Percentiles rank a stretch among this genome's conserved stretches.
phyloP scores from a whole-genome alignment of 2,113 vertebrate species.

The Leucoraja erinaceus region DNA sequence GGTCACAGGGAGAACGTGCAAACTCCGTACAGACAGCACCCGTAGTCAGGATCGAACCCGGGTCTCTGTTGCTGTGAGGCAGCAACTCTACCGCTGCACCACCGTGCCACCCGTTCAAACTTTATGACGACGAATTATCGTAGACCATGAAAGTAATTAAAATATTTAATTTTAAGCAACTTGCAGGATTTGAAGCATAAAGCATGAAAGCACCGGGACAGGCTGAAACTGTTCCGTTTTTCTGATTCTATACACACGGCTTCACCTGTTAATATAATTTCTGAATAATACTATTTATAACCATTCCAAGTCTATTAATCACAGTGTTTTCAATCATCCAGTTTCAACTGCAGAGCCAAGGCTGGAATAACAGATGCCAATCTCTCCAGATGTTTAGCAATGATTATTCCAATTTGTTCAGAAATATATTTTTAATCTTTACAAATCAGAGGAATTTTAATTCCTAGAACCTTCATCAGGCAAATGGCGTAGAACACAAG shows the following conservation, averaged over 20 bases:
- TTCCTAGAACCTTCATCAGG: not conserved
- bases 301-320: not conserved
- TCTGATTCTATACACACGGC: not conserved
- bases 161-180: conserved; percentile 24
- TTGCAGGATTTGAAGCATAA: conserved; percentile 16
- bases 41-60: too few relatives aligned
- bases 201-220: not conserved
- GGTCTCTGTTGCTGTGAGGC: too few relatives aligned
- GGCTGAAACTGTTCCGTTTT: not conserved
- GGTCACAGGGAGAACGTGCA: too few relatives aligned
- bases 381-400: not conserved
- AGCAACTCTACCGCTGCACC: too few relatives aligned
- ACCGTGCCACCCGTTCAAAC: not conserved
- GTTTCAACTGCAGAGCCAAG: not conserved
- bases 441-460: not conserved
- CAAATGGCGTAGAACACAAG: not conserved
- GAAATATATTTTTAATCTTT: not conserved
- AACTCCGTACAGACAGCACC: too few relatives aligned
- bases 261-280: conserved; percentile 10
- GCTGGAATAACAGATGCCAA: not conserved
- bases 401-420: not conserved
- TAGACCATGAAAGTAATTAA: conserved; percentile 15
- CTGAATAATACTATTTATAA: conserved; percentile 25
- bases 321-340: conserved; percentile 8
- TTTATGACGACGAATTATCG: not conserved